phyloP scores from a whole-genome alignment of 2,797 vertebrate genomes.

The Clamator glandarius region DNA sequence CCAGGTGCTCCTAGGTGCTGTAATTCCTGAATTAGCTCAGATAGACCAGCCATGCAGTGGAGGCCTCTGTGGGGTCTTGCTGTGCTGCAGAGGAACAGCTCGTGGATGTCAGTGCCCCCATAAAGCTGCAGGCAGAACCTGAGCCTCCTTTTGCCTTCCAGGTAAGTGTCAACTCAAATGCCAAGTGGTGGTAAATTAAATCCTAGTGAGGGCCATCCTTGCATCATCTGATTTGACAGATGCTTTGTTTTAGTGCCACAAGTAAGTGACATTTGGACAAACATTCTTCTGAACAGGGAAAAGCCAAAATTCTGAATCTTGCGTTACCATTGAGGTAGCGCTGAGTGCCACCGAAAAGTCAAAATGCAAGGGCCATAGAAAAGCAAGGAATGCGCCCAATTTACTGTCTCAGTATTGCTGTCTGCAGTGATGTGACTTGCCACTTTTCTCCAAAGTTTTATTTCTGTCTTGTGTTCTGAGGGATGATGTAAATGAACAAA shows the following conservation, averaged over 20 bases:
- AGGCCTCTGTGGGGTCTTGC: accelerated
- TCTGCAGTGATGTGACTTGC: not conserved
- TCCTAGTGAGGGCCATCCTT: too few species aligned
- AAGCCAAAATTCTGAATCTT: not conserved
- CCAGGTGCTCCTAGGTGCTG: too few species aligned
- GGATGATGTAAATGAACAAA: not conserved
- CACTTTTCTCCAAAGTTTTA: not conserved
- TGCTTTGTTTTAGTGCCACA: not conserved
- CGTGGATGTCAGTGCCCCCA: accelerated
- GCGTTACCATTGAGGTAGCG: accelerated
- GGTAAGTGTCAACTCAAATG: not conserved
- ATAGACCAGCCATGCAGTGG: accelerated
- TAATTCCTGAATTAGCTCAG: not conserved
- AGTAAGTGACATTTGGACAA: not conserved
- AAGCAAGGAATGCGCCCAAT: too few species aligned
- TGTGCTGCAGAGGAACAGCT: not conserved
- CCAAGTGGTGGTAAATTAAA: not conserved
- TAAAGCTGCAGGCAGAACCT: not conserved
- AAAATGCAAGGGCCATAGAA: not conserved
- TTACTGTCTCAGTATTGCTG: not conserved
- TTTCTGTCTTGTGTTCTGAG: not conserved
- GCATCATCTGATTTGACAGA: not conserved
- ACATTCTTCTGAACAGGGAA: not conserved
- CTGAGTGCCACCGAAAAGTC: not conserved
- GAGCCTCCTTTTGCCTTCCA: not conserved